Evolutionary conservation across 2,888 invertebrate genomes (phyloP), one percentile per base, ranked within the genome.

Genomic region (Chesias legatella): DNA sequence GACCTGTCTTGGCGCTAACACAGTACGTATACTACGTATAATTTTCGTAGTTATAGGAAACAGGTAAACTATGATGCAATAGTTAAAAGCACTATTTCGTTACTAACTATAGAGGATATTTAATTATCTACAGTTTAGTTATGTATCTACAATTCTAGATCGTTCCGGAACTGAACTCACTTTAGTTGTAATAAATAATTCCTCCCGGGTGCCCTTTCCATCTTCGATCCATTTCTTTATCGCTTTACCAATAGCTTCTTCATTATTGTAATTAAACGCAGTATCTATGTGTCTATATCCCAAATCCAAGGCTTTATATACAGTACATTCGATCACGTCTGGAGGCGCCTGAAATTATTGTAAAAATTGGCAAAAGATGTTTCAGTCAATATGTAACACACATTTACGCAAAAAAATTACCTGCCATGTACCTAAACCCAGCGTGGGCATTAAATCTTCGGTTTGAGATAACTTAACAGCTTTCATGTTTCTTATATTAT

Each of bases 111-210:
- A n/a, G n/a, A n/a, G n/a, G n/a, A n/a, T n/a, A n/a, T n/a, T n/a
- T n/a, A n/a, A n/a, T n/a, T n/a, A n/a, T n/a, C n/a, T n/a, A n/a
- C n/a, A n/a, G n/a, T n/a, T n/a, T n/a, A n/a, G n/a, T n/a, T n/a
- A n/a, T n/a, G n/a, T n/a, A n/a, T n/a, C n/a, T n/a, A n/a, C n/a
- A n/a, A n/a, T n/a, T n/a, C n/a, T n/a, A n/a, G n/a, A n/a, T n/a
- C n/a, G n/a, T n/a, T n/a, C n/a, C n/a, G n/a, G 5, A 17, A 17
- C 3, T 17, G 13, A 17, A 34, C 33, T 34, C 40, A 94, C 94
- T 90, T 95, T 95, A n/a, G 95, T 93, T 17, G 94, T 94, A 46
- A 95, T 90, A 77, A 95, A 95, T 43, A 95, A 78, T 32, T 95
- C 93, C 58, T 92, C 90, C 42, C 95, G 81, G 44, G 82, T 90